Percentiles rank a stretch among this genome's conserved stretches.
Evolutionary conservation across 2,113 vertebrate genomes (phyloP).

Genomic region (Salvelinus alpinus): DNA sequence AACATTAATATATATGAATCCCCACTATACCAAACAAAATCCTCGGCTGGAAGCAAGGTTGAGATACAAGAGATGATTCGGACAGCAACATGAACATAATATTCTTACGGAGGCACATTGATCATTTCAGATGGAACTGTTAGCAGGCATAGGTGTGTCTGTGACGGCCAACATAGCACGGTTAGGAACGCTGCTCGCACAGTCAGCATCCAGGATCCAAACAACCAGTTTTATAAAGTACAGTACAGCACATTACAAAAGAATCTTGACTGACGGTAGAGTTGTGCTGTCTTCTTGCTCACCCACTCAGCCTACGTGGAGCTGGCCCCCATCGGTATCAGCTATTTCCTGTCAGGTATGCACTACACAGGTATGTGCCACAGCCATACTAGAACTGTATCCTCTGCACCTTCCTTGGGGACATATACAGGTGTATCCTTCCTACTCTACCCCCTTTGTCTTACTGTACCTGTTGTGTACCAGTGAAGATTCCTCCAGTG

Average conservation of each 20-base stretch:
- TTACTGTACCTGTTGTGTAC: background rate
- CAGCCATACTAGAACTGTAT: background rate
- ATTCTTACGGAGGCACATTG: too few relatives aligned
- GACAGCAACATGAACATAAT: too few relatives aligned
- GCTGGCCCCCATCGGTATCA: conserved; percentile 42
- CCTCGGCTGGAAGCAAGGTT: too few relatives aligned
- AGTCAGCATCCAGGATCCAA: too few relatives aligned
- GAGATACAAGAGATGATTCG: too few relatives aligned
- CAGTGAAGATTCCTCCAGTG: background rate
- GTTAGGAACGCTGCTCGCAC: background rate
- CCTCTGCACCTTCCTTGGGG: background rate
- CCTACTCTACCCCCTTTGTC: background rate
- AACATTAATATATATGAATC: too few relatives aligned
- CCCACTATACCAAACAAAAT: too few relatives aligned
- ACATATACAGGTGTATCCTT: background rate
- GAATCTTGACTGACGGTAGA: conserved; percentile 6
- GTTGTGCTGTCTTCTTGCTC: conserved; percentile 20
- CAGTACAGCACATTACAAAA: background rate
- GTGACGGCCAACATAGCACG: too few relatives aligned
- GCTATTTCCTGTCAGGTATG: conserved; percentile 42
- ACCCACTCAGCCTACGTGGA: conserved; percentile 47
- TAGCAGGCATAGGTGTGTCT: too few relatives aligned
- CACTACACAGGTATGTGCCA: conserved; percentile 28
- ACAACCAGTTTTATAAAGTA: too few relatives aligned
- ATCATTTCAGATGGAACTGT: too few relatives aligned